These are phyloP conservation scores for Stegophylla sp. DNA, from an alignment of 2,888 invertebrate species.

Conservation along the genomic window DNA sequence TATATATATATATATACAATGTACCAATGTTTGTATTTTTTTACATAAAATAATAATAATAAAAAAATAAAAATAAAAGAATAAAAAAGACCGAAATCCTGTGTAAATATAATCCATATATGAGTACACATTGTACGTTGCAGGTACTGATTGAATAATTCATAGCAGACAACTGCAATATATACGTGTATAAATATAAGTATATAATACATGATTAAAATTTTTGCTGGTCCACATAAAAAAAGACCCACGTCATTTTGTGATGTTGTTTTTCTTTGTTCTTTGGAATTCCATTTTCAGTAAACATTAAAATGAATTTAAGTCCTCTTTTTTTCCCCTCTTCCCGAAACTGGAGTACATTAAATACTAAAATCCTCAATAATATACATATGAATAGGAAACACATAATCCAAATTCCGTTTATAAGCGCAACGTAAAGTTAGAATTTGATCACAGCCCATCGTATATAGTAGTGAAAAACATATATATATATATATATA, in stretches of 20 bases:
- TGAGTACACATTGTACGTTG: constrained; percentile 11
- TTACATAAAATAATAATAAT: too few species aligned
- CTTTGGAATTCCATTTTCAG: background rate
- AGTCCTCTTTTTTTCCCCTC: background rate
- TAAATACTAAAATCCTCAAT: background rate
- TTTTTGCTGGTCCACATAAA: background rate
- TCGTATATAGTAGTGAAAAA: too few species aligned
- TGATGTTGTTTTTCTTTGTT: constrained; percentile 10
- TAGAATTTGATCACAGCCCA: background rate
- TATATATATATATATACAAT: background rate
- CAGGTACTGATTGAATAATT: constrained; percentile 54
- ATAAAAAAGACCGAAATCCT: constrained; percentile 32
- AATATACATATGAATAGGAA: constrained; percentile 1
- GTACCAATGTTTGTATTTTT: background rate
- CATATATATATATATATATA: too few species aligned
- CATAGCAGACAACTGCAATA: constrained; percentile 28
- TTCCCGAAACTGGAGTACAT: background rate
- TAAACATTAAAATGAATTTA: background rate
- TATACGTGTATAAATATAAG: background rate
- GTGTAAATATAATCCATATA: constrained; percentile 47
- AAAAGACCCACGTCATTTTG: background rate
- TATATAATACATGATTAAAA: constrained; percentile 11
- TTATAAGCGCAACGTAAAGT: background rate
- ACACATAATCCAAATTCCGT: background rate
- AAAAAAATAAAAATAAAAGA: constrained; percentile 4